A percentile compares a stretch with the other conserved stretches of the same genome.
phyloP scores from a whole-genome alignment of 2,888 invertebrate species.

The Idaea straminata region DNA sequence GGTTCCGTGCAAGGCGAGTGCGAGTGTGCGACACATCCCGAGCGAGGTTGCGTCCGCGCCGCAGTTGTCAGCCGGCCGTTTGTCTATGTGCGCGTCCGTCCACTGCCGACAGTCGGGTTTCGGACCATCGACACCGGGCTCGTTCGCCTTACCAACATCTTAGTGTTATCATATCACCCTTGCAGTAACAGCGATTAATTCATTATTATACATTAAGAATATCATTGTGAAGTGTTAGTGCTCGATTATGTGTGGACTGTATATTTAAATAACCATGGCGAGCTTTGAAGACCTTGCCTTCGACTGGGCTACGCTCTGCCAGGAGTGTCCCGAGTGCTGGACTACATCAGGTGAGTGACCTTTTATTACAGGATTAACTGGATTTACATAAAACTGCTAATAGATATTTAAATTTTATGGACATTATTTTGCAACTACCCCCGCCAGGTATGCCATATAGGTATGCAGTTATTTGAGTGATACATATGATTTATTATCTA shows the following conservation, averaged over 20 bases:
- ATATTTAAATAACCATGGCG: constrained; percentile 75
- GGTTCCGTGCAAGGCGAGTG: constrained; percentile 48
- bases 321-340: constrained; percentile 83
- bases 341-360: constrained; percentile 80
- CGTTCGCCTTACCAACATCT: constrained; percentile 26
- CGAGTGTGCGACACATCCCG: constrained; percentile 58
- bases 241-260: constrained; percentile 48
- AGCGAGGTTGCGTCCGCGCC: constrained; percentile 60
- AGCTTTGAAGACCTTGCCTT: constrained; percentile 82
- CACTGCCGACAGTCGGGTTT: constrained; percentile 31
- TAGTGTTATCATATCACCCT: constrained; percentile 37
- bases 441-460: neutral
- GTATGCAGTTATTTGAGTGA: neutral
- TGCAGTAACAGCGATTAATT: constrained; percentile 24
- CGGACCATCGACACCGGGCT: constrained; percentile 36
- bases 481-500: neutral
- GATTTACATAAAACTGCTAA: neutral
- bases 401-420: neutral
- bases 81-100: constrained; percentile 59
- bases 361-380: constrained; percentile 9
- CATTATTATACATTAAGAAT: constrained; percentile 29
- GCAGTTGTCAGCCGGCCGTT: constrained; percentile 72
- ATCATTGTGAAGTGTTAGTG: constrained; percentile 54
- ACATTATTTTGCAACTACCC: neutral
- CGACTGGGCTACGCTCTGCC: constrained; percentile 83